A percentile compares a stretch with the other conserved stretches of the same genome.
These are phyloP conservation scores for Styela clava DNA, from an alignment of 23 tunicate genomes.

Conservation along the genomic window DNA sequence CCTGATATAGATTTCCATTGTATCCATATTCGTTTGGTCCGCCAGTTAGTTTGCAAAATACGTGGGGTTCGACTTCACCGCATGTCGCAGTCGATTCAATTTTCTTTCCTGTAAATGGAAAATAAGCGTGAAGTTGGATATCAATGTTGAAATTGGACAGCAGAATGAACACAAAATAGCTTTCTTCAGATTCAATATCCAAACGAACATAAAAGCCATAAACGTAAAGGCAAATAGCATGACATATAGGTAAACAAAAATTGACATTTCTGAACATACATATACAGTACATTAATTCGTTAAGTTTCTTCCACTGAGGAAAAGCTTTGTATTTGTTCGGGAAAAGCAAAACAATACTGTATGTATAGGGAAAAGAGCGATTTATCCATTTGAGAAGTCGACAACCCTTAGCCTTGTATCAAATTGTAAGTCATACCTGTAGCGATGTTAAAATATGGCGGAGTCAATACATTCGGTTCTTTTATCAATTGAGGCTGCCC, in stretches of 20 bases:
- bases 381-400: no score
- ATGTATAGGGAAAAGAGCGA: no score
- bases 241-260: no score
- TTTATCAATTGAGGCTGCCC: background rate
- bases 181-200: background rate
- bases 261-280: no score
- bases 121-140: background rate
- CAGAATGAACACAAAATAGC: background rate
- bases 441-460: conserved; percentile 92
- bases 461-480: conserved; percentile 56
- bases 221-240: background rate
- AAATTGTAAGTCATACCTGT: conserved; percentile 74
- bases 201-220: background rate
- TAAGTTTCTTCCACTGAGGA: no score
- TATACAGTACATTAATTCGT: no score
- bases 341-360: no score
- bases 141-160: background rate
- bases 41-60: conserved; percentile 93
- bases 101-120: conserved; percentile 48
- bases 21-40: conserved; percentile 79
- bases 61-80: conserved; percentile 69
- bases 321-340: no score
- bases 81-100: conserved; percentile 94
- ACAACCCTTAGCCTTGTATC: no score
- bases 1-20: conserved; percentile 64